Evolutionary conservation across 2,888 invertebrate genomes (phyloP), one percentile per base, ranked within the genome.

Genomic region (Baronia brevicornis): DNA sequence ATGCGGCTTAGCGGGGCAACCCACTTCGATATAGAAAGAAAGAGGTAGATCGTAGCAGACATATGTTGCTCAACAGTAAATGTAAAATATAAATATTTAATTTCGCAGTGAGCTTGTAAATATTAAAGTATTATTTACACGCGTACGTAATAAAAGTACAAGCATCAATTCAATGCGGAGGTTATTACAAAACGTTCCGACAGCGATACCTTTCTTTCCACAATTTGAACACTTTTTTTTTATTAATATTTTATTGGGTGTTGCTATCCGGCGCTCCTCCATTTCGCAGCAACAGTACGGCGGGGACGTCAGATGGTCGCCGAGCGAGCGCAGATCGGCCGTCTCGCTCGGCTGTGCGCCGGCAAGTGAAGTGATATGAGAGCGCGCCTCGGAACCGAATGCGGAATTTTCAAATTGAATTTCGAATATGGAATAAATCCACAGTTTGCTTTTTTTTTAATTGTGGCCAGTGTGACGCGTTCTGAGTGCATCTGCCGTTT

Each of bases 241-340:
- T 26, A 11, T 30, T 15, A 35, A 30, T 20, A 25, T 9, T 17
- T 14, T 8, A 19, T 27, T 12, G 24, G 22, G 22, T 36, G 14
- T 21, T 24, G 23, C n/a, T 11, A 23, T 33, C 29, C 22, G 25
- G 10, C 21, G 15, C 18, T 38, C 34, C 32, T 9, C 18, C 18
- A 10, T 15, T 8, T 5, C 25, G 18, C 11, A 40, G 42, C 41
- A n/a, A n/a, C n/a, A n/a, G n/a, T 45, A 56, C 64, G 63, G 56
- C 59, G 49, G 45, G 49, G 54, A 50, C 75, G 77, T 60, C 77
- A 78, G 64, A 72, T 54, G 68, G 54, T 57, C 70, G 67, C 61
- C 52, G 56, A 57, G 47, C 51, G 52, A 60, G 62, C 50, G 51
- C 58, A 57, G 55, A 51, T 60, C 67, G 72, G 63, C 62, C 77